Base-by-base conservation (phyloP, 1,140 invertebrate species). In the Leptopilina boulardi region DNA sequence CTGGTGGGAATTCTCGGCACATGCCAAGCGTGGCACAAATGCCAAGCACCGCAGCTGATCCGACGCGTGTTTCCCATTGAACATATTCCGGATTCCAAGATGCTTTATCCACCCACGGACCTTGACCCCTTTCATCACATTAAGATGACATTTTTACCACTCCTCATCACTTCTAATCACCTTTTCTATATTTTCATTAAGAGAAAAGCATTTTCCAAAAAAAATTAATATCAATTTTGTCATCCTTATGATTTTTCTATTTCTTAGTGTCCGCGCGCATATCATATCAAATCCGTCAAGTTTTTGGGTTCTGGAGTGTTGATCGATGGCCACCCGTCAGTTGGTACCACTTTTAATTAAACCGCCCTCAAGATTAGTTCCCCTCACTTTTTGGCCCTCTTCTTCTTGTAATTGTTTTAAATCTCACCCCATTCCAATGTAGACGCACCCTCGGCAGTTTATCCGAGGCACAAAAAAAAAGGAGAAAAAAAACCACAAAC, bases 321-420 rank as follows among this genome's bases (percentile, higher is more conserved):
- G 89, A 91, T 91, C 89, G 89, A 91, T 91, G 86, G 88, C 84
- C 85, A 89, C 87, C 89, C 88, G 89, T 90, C 89, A 91, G 89
- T 91, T 91, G 89, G 89, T 87, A 89, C 86, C 87, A 89, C 89
- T 91, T 91, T 91, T 91, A 91, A 91, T 91, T 91, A 91, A 91
- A 91, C 83, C 88, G 78, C 89, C 89, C 89, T 89, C 88, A 88
- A 90, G 89, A 91, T 91, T 90, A 90, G 89, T 86, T 87, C 84
- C 84, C 74, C 80, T 74, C 76, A 8, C 34, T 38, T 71, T n/a
- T 79, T 71, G 66, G 73, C 34, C 71, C 21, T n/a, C 42, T 78
- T 78, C 81, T 87, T 85, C 84, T 88, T 89, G 87, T 90, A 90
- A 90, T 91, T 91, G 88, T 91, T 91, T 91, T 89, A 90, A 90